Percentiles rank a stretch among this genome's conserved stretches.
Conservation (phyloP, 2,888 invertebrate genomes). For the Agrochola litura region DNA sequence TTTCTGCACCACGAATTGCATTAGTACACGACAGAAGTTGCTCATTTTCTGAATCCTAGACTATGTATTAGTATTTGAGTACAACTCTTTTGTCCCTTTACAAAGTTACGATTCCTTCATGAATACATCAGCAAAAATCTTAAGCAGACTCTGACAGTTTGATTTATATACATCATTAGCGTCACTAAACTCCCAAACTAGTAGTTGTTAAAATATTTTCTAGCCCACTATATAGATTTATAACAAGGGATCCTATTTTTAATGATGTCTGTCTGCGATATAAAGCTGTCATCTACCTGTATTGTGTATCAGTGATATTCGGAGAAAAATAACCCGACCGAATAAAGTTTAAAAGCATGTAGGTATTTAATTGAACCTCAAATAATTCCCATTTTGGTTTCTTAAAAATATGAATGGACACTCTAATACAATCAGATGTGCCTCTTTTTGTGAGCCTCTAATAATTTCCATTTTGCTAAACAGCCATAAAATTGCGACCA, state of each 20-base stretch:
- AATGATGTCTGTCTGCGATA: slow-evolving; percentile 71
- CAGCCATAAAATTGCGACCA: background rate
- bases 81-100: background rate
- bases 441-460: background rate
- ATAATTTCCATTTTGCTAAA: background rate
- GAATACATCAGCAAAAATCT: slow-evolving; percentile 20
- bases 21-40: background rate
- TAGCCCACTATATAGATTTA: slow-evolving; percentile 74
- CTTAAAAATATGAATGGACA: background rate
- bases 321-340: background rate
- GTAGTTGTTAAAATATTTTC: slow-evolving; percentile 82
- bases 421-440: background rate
- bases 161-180: slow-evolving; percentile 53
- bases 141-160: slow-evolving; percentile 7
- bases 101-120: background rate
- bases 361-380: background rate
- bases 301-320: background rate
- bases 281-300: slow-evolving; percentile 20
- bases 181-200: slow-evolving; percentile 16
- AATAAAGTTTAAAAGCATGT: background rate
- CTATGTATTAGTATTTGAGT: background rate
- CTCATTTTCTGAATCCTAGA: background rate
- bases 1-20: background rate
- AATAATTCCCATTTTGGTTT: background rate
- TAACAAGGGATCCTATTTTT: slow-evolving; percentile 77